Base-by-base conservation (phyloP, 1,140 invertebrate genomes). In the Ceratina australensis region DNA sequence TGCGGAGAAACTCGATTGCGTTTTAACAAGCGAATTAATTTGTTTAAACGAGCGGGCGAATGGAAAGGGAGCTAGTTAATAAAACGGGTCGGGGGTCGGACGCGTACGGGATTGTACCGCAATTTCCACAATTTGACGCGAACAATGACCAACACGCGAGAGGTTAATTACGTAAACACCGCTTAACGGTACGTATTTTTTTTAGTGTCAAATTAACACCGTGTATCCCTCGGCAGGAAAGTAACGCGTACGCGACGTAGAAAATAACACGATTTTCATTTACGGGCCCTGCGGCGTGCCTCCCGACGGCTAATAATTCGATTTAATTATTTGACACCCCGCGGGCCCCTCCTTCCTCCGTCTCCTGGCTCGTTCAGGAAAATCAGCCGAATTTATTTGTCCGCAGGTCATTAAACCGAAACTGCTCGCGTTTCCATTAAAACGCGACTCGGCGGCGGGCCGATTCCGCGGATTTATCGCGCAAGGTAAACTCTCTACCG, bases 111-210 rank as follows among this genome's bases (percentile, higher is more conserved):
- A 74, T 74, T 74, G 72, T 63, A 56, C 0, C 52, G 72, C 72
- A 56, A 75, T 75, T 75, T 66, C 72, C 63, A 59, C 73, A 54
- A 75, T 75, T 75, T 68, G 73, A 68, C 64, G 24, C 73, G 68
- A 75, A 75, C 64, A 75, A 59, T 59, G 64, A 56, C n/a, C 42
- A 15, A 8, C 15, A 33, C 63, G 22, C 52, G 50, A 59, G 63
- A 68, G 64, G 73, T 68, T 75, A 75, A 75, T 75, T 75, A 75
- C 73, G 73, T 67, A 68, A 75, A 75, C 64, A 68, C 16, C 4
- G 15, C 52, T 10, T 15, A 54, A 42, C 33, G 33, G 33, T 10
- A 42, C 5, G 63, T 74, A 74, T 74, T 74, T 74, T 74, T n/a
- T 74, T 28, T 57, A 67, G n/a, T 28, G 33, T n/a, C 64, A 50